Percentiles rank a stretch among this genome's conserved stretches.
Conservation (phyloP, 2,888 invertebrate genomes). For the Parasteatoda lunata region DNA sequence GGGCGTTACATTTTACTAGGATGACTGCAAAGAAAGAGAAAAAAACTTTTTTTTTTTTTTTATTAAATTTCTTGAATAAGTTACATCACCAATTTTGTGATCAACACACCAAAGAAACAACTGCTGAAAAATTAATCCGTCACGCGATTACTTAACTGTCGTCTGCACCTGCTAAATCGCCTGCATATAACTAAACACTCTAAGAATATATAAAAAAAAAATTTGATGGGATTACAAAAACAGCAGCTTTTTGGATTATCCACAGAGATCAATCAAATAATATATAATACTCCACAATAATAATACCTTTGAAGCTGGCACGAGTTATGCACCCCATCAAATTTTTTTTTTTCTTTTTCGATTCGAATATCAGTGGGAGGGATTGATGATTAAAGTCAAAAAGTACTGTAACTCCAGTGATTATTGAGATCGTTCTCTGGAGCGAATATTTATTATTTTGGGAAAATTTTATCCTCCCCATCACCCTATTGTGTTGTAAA, state of each 20-base stretch:
- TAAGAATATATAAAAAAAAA: not conserved
- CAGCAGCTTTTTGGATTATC: conserved; percentile 44
- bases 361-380: conserved; percentile 9
- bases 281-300: conserved; percentile 17
- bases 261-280: conserved; percentile 51
- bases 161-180: not conserved
- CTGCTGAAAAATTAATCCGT: not conserved
- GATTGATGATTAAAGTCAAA: conserved; percentile 38
- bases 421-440: not conserved
- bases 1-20: no score
- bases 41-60: not conserved
- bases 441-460: conserved; percentile 18
- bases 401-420: conserved; percentile 14
- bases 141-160: not conserved
- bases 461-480: conserved; percentile 6
- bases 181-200: not conserved
- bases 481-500: conserved; percentile 27
- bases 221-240: conserved; percentile 43
- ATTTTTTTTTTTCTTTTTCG: no score
- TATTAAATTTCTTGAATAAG: not conserved
- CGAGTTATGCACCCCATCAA: not conserved
- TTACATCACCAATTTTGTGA: not conserved
- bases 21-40: not conserved
- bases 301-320: conserved; percentile 5
- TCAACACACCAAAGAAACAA: not conserved